Evolutionary conservation across 2,888 invertebrate species (phyloP), one percentile per base, ranked within the genome.

Genomic region (Brenthis hecate): DNA sequence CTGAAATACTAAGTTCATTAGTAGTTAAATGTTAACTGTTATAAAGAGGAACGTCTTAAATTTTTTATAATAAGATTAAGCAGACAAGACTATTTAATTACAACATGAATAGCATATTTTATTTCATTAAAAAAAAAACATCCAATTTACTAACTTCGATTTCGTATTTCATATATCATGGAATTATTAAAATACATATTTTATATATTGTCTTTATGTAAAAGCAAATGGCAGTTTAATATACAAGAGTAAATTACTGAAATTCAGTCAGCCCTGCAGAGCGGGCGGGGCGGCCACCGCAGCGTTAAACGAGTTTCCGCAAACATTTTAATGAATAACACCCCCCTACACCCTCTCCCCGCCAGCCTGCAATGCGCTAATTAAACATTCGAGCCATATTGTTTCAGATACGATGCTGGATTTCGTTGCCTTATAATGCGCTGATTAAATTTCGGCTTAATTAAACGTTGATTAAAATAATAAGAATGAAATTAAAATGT

Each of bases 251-350:
- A 70, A 72, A 69, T 72, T 68, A 70, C 61, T 70, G 62, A 58
- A 66, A 69, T 57, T 60, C 66, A 71, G 71, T 73, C 77, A 77
- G 70, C 79, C 56, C 68, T 57, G 76, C 72, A 72, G 74, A 80
- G 74, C 74, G 75, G 80, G 76, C 76, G 82, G 80, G 79, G 82
- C 85, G 86, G 86, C 89, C 85, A 84, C 91, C 90, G 86, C 91
- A 87, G 83, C 83, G 85, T 88, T 92, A 92, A 92, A 91, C 89
- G 92, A 91, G 92, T 92, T 92, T 91, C 91, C 89, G 86, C 91
- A 91, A 92, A 90, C 92, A 91, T 92, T 92, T 91, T 91, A 92
- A 92, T 92, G 91, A 92, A 92, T 91, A 92, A 90, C 89, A 89
- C 92, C 89, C 84, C 86, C 87, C 82, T 77, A 74, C 75, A 69